These are phyloP conservation scores for Pseudois nayaur DNA, from an alignment of 2,113 vertebrate species.

Conservation along the genomic window DNA sequence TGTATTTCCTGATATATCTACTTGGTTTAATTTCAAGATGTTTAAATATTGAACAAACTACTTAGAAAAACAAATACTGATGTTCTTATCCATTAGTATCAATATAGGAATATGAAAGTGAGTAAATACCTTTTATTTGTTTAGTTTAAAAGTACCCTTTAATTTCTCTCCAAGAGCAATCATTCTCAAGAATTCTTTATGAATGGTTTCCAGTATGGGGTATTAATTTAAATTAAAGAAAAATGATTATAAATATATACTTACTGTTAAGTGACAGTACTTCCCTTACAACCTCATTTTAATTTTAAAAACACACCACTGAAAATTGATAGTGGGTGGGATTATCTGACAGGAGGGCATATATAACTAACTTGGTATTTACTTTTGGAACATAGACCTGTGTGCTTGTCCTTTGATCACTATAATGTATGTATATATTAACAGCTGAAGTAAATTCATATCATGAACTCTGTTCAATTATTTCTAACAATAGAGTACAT, in stretches of 20 bases:
- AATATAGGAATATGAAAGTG: background rate
- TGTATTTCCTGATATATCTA: background rate
- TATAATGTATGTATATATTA: background rate
- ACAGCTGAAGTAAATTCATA: background rate
- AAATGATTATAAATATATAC: background rate
- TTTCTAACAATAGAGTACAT: background rate
- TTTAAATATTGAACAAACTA: background rate
- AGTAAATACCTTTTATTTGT: background rate
- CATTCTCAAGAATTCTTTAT: background rate
- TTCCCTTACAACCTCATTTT: background rate
- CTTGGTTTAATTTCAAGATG: background rate
- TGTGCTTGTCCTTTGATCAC: background rate
- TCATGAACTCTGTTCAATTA: background rate
- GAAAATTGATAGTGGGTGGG: background rate
- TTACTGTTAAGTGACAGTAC: background rate
- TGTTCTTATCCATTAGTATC: background rate
- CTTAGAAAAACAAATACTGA: background rate
- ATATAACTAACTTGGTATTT: background rate
- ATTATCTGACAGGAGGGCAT: background rate
- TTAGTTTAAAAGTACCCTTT: background rate
- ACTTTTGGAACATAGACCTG: background rate
- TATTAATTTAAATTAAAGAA: background rate
- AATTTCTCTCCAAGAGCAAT: background rate
- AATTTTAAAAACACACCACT: background rate
- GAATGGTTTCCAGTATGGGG: background rate